Conservation (phyloP, 2,113 vertebrate genomes). For the Pterocles gutturalis region DNA sequence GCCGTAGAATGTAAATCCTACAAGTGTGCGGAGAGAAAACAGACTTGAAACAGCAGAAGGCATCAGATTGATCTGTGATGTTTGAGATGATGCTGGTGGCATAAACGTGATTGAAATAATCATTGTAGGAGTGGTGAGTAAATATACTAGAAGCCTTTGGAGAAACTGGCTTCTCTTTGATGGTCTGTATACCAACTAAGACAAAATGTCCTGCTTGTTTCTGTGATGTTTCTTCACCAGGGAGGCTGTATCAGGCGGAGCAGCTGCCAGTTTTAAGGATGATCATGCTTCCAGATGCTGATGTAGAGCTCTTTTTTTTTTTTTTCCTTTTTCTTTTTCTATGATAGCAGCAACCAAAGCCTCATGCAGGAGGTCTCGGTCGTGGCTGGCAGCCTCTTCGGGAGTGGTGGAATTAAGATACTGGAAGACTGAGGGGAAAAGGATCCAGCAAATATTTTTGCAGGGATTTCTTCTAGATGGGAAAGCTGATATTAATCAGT, state of each 20-base stretch:
- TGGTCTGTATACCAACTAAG: not conserved
- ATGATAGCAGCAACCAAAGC: not conserved
- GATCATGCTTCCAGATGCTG: not conserved
- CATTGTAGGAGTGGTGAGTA: not conserved
- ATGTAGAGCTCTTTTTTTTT: not conserved
- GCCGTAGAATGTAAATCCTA: slow-evolving; percentile 45
- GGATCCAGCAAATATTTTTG: not conserved
- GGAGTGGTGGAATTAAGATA: not conserved
- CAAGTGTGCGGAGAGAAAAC: slow-evolving; percentile 18
- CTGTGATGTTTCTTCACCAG: not conserved
- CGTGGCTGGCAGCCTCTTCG: not conserved
- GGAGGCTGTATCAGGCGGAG: not conserved
- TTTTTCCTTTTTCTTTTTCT: not conserved
- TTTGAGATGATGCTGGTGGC: not conserved
- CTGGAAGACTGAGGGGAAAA: not conserved
- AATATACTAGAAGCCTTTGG: not conserved
- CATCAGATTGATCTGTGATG: slow-evolving; percentile 17
- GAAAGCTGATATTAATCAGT: not conserved
- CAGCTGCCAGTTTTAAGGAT: not conserved
- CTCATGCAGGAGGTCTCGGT: rapidly evolving
- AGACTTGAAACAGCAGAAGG: slow-evolving; percentile 19
- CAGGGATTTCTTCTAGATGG: not conserved
- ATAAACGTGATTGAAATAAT: slow-evolving; percentile 30
- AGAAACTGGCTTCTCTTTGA: not conserved
- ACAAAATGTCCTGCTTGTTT: not conserved